These are phyloP conservation scores for Hypomecis atomaria DNA, from an alignment of 2,888 invertebrate genomes.

Conservation along the genomic window DNA sequence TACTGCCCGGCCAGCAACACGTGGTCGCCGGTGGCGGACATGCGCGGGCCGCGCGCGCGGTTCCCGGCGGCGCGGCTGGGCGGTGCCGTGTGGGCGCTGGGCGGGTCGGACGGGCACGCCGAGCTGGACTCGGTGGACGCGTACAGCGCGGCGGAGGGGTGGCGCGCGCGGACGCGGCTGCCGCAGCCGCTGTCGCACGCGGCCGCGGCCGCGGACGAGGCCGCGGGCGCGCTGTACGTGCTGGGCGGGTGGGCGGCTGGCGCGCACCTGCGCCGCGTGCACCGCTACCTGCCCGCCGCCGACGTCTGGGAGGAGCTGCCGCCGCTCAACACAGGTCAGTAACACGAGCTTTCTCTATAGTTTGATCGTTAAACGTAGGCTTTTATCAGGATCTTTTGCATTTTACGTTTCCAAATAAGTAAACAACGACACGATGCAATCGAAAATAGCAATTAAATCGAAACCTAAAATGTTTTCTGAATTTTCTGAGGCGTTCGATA, in stretches of 20 bases:
- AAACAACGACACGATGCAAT: too few species aligned
- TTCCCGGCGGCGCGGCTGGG: conserved; percentile 89
- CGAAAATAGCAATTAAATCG: too few species aligned
- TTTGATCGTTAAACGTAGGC: too few species aligned
- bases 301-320: conserved; percentile 88
- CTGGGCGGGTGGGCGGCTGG: conserved; percentile 87
- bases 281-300: conserved; percentile 86
- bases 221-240: conserved; percentile 72
- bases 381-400: too few species aligned
- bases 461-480: too few species aligned
- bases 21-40: conserved; percentile 88
- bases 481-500: too few species aligned
- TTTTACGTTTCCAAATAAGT: too few species aligned
- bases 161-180: conserved; percentile 50
- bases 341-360: too few species aligned
- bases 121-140: conserved; percentile 87
- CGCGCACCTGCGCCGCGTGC: conserved; percentile 87
- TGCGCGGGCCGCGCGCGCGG: conserved; percentile 91
- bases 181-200: conserved; percentile 88
- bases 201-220: conserved; percentile 88
- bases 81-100: conserved; percentile 90
- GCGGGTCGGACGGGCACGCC: conserved; percentile 92
- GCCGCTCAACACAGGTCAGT: conserved; percentile 85
- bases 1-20: conserved; percentile 88
- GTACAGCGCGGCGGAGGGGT: conserved; percentile 73